Evolutionary conservation across 53 echinoderm and acorn worm genomes (phyloP), one percentile per base, ranked within the genome.

Genomic region (Antedon mediterranea): DNA sequence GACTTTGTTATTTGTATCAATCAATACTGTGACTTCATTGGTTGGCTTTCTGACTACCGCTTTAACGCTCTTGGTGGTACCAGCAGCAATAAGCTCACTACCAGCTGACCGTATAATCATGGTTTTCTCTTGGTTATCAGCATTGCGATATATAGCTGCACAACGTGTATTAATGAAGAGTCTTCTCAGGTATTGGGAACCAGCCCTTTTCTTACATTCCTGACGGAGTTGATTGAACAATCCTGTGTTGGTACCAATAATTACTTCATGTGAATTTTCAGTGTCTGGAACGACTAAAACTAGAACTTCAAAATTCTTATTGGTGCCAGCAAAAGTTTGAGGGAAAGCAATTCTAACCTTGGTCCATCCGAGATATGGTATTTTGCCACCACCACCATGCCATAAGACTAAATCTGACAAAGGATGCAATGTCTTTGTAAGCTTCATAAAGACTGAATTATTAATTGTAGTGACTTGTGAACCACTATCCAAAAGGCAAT

Each of bases 351-450:
- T n/a, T n/a, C n/a, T n/a, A n/a, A n/a, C 44, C 7, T 78, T 31
- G 30, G 86, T 82, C 77, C 77, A 86, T 0, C 86, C 86, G 7
- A 86, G 73, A 41, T 86, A 86, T 0, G 81, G 81, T 30, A 86
- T 73, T 28, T 43, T 82, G 14, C 81, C 81, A 34, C 80, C 86
- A 20, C 90, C 86, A 8, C 86, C 90, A 81, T 89, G 90, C 30
- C 78, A 78, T 0, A 89, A 28, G 4, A 75, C 79, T 28, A 86
- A 71, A 32, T 85, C 89, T 5, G 43, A 43, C 23, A 89, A 34
- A 18, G 90, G 81, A 32, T 76, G 32, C 0, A 86, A 8, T 0
- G 75, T 43, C 0, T 72, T 28, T 14, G 71, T 32, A 14, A 89
- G 71, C 7, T 27, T 28, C 3, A 84, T 71, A 44, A 83, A 82